Evolutionary conservation across 2,888 invertebrate genomes (phyloP).

Genomic region (Priocnemis perturbator): DNA sequence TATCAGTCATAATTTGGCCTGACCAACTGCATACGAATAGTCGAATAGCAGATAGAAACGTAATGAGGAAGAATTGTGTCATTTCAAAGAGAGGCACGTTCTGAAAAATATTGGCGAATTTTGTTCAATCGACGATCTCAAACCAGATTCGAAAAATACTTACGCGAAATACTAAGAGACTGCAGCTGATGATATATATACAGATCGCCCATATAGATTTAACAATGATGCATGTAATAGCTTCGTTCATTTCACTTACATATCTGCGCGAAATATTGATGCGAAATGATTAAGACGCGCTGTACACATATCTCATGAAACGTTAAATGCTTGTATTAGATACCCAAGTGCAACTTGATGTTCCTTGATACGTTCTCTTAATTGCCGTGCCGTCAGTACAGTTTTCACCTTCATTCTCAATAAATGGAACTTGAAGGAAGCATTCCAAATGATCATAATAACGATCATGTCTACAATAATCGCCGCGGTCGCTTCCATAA

Average conservation of each 20-base stretch:
- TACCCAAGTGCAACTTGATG: constrained; percentile 39
- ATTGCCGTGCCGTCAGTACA: neutral
- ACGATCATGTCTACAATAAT: constrained; percentile 35
- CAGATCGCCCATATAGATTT: constrained; percentile 37
- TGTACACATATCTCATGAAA: no score
- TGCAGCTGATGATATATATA: constrained; percentile 28
- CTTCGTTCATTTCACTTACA: constrained; percentile 28
- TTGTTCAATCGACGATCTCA: neutral
- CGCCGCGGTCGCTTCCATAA: constrained; percentile 11
- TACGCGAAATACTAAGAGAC: constrained; percentile 41
- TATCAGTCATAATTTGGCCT: constrained; percentile 34
- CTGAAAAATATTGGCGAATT: constrained; percentile 19
- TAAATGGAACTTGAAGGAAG: constrained; percentile 29
- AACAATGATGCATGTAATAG: constrained; percentile 30
- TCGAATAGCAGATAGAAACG: constrained; percentile 24
- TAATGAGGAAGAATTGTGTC: constrained; percentile 28
- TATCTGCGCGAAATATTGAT: no score
- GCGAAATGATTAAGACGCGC: no score
- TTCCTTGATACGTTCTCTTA: constrained; percentile 18
- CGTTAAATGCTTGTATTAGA: neutral
- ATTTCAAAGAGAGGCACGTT: constrained; percentile 23
- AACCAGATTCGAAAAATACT: constrained; percentile 15
- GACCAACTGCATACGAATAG: constrained; percentile 38
- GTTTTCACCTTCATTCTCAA: neutral
- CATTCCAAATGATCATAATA: constrained; percentile 32